Base-by-base conservation (phyloP, 1,140 invertebrate genomes). In the Diabrotica undecimpunctata region DNA sequence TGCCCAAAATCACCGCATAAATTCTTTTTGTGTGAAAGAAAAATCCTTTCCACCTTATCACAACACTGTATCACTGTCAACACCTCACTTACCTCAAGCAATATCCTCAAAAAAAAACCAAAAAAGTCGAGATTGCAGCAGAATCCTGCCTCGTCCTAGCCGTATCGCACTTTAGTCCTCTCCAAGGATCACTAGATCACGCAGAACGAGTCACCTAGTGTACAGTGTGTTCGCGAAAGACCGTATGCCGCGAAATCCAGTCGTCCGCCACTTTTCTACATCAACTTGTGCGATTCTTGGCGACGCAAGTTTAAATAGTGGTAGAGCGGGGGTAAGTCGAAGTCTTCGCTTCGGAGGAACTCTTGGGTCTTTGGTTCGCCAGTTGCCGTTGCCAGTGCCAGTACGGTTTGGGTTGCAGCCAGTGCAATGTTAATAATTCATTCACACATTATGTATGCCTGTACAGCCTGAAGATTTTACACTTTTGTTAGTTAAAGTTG, bases 281-380 rank as follows among this genome's bases (percentile, higher is more conserved):
- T 37, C 54, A 62, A 62, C 61, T 62, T 39, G 53, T 55, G 54
- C 61, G 52, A 56, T 54, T 54, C 61, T 62, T 35, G 6, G 61
- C 51, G 37, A 25, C 12, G 52, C 61, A 62, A 62, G 25, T 62
- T 62, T 62, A 62, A 62, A 62, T 62, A 62, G 25, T 62, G 37
- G 11, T 35, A 46, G 54, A 38, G 61, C 52, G 52, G 61, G 61
- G 61, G 61, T 39, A 55, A 54, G 8, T 46, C 61, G 61, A 39
- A 36, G 61, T 38, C 38, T 54, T 54, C 13, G 37, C 52, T 54
- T 56, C 13, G 61, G 52, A 25, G 4, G 25, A 25, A 25, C 25
- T 25, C 25, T 25, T 25, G 25, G 25, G 1, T 25, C 25, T 25
- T 25, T 25, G 25, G 25, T 25, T 25, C 25, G 25, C 25, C 25